Evolutionary conservation across 2,888 invertebrate genomes (phyloP), one percentile per base, ranked within the genome.

Genomic region (Thysanoteuthis rhombus): DNA sequence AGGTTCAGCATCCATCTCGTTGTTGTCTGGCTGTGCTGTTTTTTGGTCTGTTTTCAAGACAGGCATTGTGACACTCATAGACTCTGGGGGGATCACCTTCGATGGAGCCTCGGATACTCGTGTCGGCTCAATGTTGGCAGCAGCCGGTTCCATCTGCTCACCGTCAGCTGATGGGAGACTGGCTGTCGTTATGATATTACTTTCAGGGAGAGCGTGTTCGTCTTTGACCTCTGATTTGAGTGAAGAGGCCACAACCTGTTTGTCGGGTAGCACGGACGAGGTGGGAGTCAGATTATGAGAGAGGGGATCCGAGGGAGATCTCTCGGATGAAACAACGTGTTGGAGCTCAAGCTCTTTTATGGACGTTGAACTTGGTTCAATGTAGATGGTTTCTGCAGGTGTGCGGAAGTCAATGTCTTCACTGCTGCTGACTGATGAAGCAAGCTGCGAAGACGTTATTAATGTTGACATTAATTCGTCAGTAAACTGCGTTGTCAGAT

Each of bases 331-430:
- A 19, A 45, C 39, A 28, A 36, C 92, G 0, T 45, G 42, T 16
- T 92, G 32, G 39, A 92, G 42, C 12, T 40, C 19, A n/a, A 92
- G 42, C 45, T 92, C 42, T 32, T 92, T 92, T 42, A 92, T 40
- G 39, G 92, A 92, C n/a, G 92, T 92, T 40, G 92, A 92, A 32
- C 92, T 92, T 92, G 92, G 92, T 40, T 92, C 92, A 32, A 92
- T 92, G 45, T 92, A 92, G n/a, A 92, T 40, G n/a, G 92, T 92
- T 19, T n/a, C 45, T 40, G 92, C 92, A 19, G 92, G 92, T n/a
- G 92, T 92, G n/a, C 92, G 92, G 92, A 92, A 92, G 40, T 92
- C 92, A 92, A 92, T 45, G 75, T 75, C n/a, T n/a, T 75, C 75
- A 16, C 75, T 75, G 36, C n/a, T 75, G n/a, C n/a, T n/a, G 75